Conservation (phyloP, 2,113 vertebrate species). For the Aegotheles bennettii region DNA sequence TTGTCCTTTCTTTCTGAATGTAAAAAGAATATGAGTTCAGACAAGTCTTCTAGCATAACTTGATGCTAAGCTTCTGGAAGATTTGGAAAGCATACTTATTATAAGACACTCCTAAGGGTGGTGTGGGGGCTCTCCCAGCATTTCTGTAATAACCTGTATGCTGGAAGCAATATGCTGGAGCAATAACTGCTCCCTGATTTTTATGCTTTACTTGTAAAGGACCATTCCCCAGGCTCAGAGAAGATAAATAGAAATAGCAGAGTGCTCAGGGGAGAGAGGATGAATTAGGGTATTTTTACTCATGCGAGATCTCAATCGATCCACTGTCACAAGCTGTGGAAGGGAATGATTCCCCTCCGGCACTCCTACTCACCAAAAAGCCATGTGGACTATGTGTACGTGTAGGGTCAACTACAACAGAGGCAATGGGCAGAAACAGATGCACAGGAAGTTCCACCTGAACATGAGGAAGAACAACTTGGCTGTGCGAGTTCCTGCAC, state of each 20-base stretch:
- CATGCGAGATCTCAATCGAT: not conserved
- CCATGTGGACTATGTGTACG: rapidly evolving
- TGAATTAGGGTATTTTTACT: not conserved
- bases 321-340: rapidly evolving
- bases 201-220: not conserved
- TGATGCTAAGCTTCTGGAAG: not conserved
- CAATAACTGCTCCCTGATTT: not conserved
- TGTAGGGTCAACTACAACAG: no score
- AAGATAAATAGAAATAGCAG: not conserved
- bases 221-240: not conserved
- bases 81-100: not conserved
- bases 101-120: not conserved
- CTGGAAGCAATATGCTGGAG: not conserved
- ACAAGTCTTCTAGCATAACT: not conserved
- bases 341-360: rapidly evolving
- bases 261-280: not conserved
- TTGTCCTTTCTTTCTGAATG: conserved; percentile 36
- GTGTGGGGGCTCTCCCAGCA: not conserved
- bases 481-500: no score
- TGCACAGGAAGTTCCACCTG: no score
- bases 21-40: conserved; percentile 8
- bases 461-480: no score
- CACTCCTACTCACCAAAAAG: not conserved
- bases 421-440: no score
- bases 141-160: not conserved